Base-by-base conservation (phyloP, 1,140 invertebrate species). In the Sogatella furcifera region DNA sequence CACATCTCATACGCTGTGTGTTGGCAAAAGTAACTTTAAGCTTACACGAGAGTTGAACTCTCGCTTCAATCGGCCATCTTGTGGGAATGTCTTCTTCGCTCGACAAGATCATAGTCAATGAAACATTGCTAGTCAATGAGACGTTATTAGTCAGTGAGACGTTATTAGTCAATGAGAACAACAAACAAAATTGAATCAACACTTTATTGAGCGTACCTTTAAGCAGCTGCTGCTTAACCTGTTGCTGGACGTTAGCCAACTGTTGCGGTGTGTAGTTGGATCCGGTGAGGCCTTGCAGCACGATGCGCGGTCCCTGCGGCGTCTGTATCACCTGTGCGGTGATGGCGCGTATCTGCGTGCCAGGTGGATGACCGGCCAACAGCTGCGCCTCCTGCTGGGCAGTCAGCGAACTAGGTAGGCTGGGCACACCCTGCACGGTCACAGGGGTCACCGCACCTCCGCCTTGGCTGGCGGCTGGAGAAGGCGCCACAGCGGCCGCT, bases 271-370 rank as follows among this genome's bases (percentile, higher is more conserved):
- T 88, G 61, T 92, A 85, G 63, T 89, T 85, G 52, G 87, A 83
- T 0, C 88, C 87, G 61, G 89, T 85, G 5, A 92, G 71, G 5
- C 89, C 89, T 71, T 92, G 89, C 15, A 92, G 69, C 5, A 92
- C 86, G 62, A 93, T 92, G 59, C 88, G 78, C 2, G 89, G 89
- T 0, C 89, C 89, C 65, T 89, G 84, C 38, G 81, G 80, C 0
- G 88, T 90, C 70, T 89, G 87, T 66, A 91, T 86, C 13, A 92
- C 86, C 73, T 83, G 81, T 0, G 88, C 89, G 1, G 88, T 90
- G 0, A 90, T 88, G 64, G 87, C 88, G 73, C 89, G 90, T n/a
- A 91, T 89, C 1, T 90, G 79, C 0, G 88, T 91, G n/a, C 88
- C 88, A 1, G 87, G 84, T 9, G 88, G 88, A 69, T 90, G 88